Base-by-base conservation (phyloP, 1,140 invertebrate genomes). In the Elymnias hypermnestra region DNA sequence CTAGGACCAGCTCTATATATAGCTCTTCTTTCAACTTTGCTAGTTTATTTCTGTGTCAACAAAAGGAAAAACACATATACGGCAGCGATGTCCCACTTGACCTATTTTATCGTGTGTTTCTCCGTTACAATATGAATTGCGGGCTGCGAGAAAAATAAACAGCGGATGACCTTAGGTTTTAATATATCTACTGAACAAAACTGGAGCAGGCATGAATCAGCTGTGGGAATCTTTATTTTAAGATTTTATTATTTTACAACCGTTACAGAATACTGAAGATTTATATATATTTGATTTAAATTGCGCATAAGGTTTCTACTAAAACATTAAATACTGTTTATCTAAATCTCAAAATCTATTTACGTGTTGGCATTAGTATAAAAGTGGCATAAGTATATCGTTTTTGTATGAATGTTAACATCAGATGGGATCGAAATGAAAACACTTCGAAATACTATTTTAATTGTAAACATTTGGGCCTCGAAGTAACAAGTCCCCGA, bases 101-200 rank as follows among this genome's bases (percentile, higher is more conserved):
- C 40, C 33, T 51, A 39, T 39, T 43, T 44, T 13, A 17, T 18
- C 31, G 19, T 12, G 21, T 19, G 18, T 19, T 19, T 12, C 28
- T 36, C 22, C 46, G 35, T 28, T 40, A 37, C 21, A 23, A 43
- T 43, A 38, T 50, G 29, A 50, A 41, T 43, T n/a, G n/a, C n/a
- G n/a, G n/a, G n/a, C n/a, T n/a, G n/a, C n/a, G 28, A 37, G 33
- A 25, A 12, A 9, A 43, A 51, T 41, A 51, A 51, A 37, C 13
- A 51, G 39, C 40, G 31, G 9, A 14, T 33, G 41, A 29, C 48
- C 48, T 51, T 51, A 44, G 48, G 38, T 51, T 51, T 51, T 44
- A 44, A 49, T 49, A 7, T 33, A 26, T 3, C 28, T 47, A 39
- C 28, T 28, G 35, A 35, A 9, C 18, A 18, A 12, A 49, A 50